Evolutionary conservation across 2,797 vertebrate species (phyloP).

Genomic region (Corythornis leucogaster): DNA sequence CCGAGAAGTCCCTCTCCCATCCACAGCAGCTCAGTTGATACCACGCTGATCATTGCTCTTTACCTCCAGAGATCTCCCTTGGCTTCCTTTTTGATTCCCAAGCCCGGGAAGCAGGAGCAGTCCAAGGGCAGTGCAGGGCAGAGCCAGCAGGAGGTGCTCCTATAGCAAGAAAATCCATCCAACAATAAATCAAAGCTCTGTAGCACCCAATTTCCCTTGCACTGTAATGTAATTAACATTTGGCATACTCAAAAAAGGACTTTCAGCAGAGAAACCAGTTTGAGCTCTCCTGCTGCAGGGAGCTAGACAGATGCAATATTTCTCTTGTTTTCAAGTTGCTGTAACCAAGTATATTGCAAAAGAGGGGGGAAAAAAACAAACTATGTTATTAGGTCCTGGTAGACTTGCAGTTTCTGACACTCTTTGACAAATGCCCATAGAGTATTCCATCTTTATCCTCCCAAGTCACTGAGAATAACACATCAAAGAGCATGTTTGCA

Average conservation of each 20-base stretch:
- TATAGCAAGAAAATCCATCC: slow-evolving; percentile 31
- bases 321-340: slow-evolving; percentile 28
- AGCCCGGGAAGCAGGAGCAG: neutral
- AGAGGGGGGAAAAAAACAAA: neutral
- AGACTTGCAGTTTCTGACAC: slow-evolving; percentile 65
- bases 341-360: slow-evolving; percentile 28
- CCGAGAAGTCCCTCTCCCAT: neutral
- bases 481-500: slow-evolving; percentile 83
- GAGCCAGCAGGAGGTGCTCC: slow-evolving; percentile 63
- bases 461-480: slow-evolving; percentile 78
- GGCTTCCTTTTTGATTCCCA: neutral
- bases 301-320: neutral
- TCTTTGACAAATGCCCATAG: slow-evolving; percentile 64
- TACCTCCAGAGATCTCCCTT: neutral
- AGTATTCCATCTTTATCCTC: slow-evolving; percentile 77
- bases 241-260: neutral
- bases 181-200: neutral
- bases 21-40: neutral
- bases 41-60: neutral
- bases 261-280: neutral
- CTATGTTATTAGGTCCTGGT: slow-evolving; percentile 22
- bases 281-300: neutral
- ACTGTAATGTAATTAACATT: accelerated
- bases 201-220: neutral
- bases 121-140: neutral